Evolutionary conservation across 2,797 vertebrate species (phyloP).

Genomic region (Zonotrichia albicollis): DNA sequence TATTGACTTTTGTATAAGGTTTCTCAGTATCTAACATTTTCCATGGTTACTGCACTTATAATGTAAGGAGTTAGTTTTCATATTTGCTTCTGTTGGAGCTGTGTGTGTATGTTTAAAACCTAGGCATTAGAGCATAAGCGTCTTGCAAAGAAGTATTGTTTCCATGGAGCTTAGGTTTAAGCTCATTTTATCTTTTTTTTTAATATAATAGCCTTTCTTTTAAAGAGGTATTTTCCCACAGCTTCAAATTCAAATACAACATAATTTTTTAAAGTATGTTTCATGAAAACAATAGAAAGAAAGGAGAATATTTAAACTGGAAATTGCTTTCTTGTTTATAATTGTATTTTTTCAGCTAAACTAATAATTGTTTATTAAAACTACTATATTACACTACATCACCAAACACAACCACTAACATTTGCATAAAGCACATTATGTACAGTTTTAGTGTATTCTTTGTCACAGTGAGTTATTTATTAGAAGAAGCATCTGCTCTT

Average conservation of each 20-base stretch:
- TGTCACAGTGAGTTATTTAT: neutral
- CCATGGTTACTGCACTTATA: neutral
- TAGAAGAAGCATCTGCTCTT: conserved; percentile 6
- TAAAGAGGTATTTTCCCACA: neutral
- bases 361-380: conserved; percentile 33
- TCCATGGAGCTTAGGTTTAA: conserved; percentile 18
- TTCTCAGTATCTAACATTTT: neutral
- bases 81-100: neutral
- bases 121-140: neutral
- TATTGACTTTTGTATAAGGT: neutral
- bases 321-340: conserved; percentile 28
- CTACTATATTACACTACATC: neutral
- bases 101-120: neutral
- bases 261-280: neutral
- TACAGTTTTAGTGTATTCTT: conserved; percentile 35
- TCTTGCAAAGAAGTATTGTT: conserved; percentile 7
- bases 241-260: neutral
- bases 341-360: conserved; percentile 37
- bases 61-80: neutral
- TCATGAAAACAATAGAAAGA: neutral
- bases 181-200: neutral
- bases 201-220: neutral
- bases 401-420: neutral
- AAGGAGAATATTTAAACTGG: neutral
- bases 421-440: conserved; percentile 29